Percentiles rank a stretch among this genome's conserved stretches.
Conservation (phyloP, 2,113 vertebrate species). For the Tetrax tetrax region DNA sequence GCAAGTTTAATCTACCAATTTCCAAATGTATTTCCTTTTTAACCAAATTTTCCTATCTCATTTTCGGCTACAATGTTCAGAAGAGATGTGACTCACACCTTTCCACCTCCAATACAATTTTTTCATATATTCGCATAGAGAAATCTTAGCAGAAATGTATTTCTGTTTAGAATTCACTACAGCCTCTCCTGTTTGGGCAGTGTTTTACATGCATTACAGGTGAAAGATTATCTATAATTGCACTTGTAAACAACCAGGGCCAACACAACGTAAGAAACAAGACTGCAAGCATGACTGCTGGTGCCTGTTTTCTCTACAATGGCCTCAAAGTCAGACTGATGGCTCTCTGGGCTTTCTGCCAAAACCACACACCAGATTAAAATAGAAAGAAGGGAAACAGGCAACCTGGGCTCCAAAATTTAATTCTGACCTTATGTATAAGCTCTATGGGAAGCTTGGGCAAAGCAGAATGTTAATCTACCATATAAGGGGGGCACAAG, state of each 20-base stretch:
- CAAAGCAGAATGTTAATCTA: constrained; percentile 36
- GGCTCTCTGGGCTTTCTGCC: constrained; percentile 35
- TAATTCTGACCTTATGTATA: constrained; percentile 65
- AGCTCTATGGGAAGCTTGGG: not conserved
- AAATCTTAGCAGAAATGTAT: not conserved
- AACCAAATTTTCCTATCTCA: not conserved
- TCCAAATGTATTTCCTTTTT: not conserved
- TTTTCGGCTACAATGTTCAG: not conserved
- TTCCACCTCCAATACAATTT: not conserved
- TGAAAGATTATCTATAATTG: not conserved
- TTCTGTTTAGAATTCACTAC: not conserved
- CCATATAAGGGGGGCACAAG: constrained; percentile 13
- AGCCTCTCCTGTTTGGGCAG: not conserved
- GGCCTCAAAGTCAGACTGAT: constrained; percentile 18
- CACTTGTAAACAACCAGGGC: not conserved
- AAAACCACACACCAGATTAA: constrained; percentile 37
- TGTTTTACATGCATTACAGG: not conserved
- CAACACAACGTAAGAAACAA: not conserved
- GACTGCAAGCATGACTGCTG: not conserved
- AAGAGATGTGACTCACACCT: not conserved
- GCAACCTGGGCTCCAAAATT: constrained; percentile 58
- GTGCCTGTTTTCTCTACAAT: not conserved
- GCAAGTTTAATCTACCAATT: not conserved
- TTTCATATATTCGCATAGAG: not conserved
- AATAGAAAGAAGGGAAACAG: constrained; percentile 45